A percentile compares a stretch with the other conserved stretches of the same genome.
Evolutionary conservation across 2,113 vertebrate species (phyloP).

Genomic region (Bubo blakistoni): DNA sequence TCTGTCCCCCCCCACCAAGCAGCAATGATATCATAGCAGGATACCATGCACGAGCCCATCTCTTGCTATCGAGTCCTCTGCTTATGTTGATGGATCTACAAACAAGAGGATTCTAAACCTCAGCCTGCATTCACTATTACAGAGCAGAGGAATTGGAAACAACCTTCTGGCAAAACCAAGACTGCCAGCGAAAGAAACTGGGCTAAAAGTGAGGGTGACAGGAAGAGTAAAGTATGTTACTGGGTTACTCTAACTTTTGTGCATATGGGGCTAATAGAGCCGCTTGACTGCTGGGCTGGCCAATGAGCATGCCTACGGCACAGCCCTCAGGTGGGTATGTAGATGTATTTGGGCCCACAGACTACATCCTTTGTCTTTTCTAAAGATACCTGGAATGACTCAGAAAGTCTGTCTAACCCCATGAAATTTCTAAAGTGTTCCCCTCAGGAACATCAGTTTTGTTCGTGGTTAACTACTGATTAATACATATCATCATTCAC

Average conservation of each 20-base stretch:
- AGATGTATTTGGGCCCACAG: not conserved
- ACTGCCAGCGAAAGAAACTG: not conserved
- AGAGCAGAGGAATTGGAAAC: not conserved
- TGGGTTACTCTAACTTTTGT: not conserved
- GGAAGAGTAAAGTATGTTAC: not conserved
- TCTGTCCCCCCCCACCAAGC: not conserved
- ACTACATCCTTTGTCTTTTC: not conserved
- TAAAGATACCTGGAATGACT: not conserved
- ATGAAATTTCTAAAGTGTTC: not conserved
- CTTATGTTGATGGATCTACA: not conserved
- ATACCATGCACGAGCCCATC: rapidly evolving
- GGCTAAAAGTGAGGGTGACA: not conserved
- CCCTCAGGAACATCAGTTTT: not conserved
- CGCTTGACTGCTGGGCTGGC: not conserved
- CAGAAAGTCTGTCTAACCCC: not conserved
- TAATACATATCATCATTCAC: not conserved
- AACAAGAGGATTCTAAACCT: not conserved
- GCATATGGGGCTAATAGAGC: not conserved
- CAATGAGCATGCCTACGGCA: not conserved
- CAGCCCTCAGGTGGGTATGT: rapidly evolving
- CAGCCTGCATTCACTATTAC: not conserved
- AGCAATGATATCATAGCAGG: not conserved
- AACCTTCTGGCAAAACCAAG: not conserved
- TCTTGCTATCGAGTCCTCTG: not conserved
- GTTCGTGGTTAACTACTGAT: not conserved